A percentile compares a stretch with the other conserved stretches of the same genome.
Conservation (phyloP, 2,113 vertebrate species). For the Amphiprion ocellaris region DNA sequence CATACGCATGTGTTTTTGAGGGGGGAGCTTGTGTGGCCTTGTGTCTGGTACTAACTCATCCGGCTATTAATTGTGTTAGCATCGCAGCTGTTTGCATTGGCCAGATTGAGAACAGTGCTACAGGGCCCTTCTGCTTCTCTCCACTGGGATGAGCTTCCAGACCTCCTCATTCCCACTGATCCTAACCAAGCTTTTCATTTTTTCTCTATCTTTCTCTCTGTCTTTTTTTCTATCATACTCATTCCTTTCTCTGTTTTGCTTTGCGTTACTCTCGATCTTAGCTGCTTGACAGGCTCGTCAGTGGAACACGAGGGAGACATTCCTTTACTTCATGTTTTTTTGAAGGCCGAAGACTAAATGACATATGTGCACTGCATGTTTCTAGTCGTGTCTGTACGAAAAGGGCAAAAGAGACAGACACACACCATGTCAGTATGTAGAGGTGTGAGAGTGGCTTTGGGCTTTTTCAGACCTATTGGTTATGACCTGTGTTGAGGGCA, state of each 20-base stretch:
- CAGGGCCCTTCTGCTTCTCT: constrained; percentile 93
- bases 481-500: constrained; percentile 61
- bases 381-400: constrained; percentile 20
- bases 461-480: constrained; percentile 44
- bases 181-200: constrained; percentile 67
- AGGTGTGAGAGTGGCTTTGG: neutral
- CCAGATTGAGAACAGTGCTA: constrained; percentile 94
- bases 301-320: constrained; percentile 34
- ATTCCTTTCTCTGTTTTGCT: constrained; percentile 9
- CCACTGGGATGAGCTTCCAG: constrained; percentile 91
- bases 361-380: constrained; percentile 48
- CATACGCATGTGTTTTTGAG: constrained; percentile 38
- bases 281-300: constrained; percentile 13
- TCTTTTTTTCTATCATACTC: constrained; percentile 12
- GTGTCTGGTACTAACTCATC: constrained; percentile 97
- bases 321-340: constrained; percentile 54
- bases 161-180: constrained; percentile 87
- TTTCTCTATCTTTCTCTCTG: constrained; percentile 4
- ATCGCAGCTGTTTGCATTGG: constrained; percentile 93
- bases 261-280: constrained; percentile 15
- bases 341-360: constrained; percentile 22
- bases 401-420: constrained; percentile 11
- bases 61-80: constrained; percentile 96
- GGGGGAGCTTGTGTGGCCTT: constrained; percentile 83
- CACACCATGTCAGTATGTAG: constrained; percentile 4